Evolutionary conservation across 2,797 vertebrate species (phyloP).

Genomic region (Enteromius argenteus): DNA sequence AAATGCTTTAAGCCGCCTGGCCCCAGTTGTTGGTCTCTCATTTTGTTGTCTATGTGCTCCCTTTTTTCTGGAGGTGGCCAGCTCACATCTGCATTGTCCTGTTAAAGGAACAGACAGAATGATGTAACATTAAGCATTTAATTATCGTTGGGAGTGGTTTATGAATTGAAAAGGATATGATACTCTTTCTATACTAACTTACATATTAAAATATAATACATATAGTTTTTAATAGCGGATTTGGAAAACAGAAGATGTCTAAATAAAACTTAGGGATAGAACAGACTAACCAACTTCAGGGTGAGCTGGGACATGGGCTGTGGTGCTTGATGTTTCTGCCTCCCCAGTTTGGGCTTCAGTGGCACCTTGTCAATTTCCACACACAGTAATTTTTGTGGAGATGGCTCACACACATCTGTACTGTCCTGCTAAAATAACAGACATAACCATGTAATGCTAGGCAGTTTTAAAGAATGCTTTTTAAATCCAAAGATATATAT

Average conservation of each 20-base stretch:
- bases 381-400: neutral
- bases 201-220: neutral
- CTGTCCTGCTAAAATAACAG: neutral
- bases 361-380: neutral
- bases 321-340: neutral
- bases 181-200: too few relatives aligned
- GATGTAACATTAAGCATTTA: neutral
- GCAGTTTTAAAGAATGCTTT: neutral
- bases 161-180: too few relatives aligned
- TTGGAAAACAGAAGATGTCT: neutral
- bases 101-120: neutral
- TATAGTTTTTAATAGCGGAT: neutral
- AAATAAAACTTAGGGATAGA: neutral
- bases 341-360: neutral
- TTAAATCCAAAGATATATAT: neutral
- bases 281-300: neutral
- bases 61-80: neutral
- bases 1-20: neutral
- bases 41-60: neutral
- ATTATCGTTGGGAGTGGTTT: neutral
- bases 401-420: neutral
- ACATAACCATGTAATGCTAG: neutral
- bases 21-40: neutral
- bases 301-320: slow-evolving; percentile 1
- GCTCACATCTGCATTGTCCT: neutral